phyloP scores from a whole-genome alignment of 2,113 vertebrate species.

The Vimba vimba region DNA sequence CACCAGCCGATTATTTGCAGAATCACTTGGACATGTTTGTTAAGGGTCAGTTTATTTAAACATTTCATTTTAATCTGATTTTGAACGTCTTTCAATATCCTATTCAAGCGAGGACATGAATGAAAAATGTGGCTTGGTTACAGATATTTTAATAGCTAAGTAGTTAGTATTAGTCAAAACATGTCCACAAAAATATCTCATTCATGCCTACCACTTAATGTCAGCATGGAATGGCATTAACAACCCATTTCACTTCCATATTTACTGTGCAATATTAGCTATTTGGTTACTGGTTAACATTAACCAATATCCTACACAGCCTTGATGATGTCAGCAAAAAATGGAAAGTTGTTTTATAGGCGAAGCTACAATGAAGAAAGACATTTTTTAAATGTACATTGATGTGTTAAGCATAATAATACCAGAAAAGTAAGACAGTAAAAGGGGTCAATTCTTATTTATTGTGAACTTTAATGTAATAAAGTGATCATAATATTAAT shows the following conservation, averaged over 20 bases:
- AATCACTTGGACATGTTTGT: constrained; percentile 57
- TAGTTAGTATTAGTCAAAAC: not conserved
- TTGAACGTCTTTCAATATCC: not conserved
- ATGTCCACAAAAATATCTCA: not conserved
- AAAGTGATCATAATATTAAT: not conserved
- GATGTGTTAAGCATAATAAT: not conserved
- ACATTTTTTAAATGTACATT: not conserved
- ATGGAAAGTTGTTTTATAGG: not conserved
- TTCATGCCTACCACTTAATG: not conserved
- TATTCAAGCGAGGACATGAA: constrained; percentile 1
- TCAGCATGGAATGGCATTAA: not conserved
- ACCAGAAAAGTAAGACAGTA: not conserved
- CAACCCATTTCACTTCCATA: not conserved
- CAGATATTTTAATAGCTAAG: not conserved
- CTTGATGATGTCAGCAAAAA: not conserved
- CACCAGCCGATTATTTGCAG: constrained; percentile 59
- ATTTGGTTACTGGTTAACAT: not conserved
- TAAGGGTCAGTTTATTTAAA: constrained; percentile 42
- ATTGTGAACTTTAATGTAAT: not conserved
- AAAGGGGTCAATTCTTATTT: not conserved
- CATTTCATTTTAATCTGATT: not conserved
- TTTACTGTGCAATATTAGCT: not conserved
- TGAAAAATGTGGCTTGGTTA: not conserved
- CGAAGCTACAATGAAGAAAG: too few relatives aligned
- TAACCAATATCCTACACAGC: not conserved